Percentiles rank a stretch among this genome's conserved stretches.
phyloP scores from a whole-genome alignment of 2,888 invertebrate species.

The Mythimna vitellina region DNA sequence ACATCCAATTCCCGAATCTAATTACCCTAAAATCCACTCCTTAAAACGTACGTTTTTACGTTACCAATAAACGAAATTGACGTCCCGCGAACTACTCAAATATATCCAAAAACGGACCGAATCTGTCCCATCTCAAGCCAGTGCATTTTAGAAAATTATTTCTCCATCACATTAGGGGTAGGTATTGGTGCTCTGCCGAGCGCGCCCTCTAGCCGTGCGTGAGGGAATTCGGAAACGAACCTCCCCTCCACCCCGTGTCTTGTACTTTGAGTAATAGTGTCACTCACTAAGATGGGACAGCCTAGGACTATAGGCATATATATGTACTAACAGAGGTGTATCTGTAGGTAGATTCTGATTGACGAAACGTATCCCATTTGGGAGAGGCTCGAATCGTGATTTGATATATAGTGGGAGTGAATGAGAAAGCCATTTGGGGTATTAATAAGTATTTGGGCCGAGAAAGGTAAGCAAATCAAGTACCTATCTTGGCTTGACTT shows the following conservation, averaged over 20 bases:
- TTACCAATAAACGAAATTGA: slow-evolving; percentile 84
- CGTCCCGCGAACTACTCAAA: slow-evolving; percentile 83
- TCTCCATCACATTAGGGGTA: slow-evolving; percentile 86
- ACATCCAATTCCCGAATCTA: slow-evolving; percentile 21
- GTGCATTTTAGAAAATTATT: slow-evolving; percentile 88
- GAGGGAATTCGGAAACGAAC: slow-evolving; percentile 79
- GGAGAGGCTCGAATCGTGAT: background rate
- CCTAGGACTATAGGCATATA: slow-evolving; percentile 61
- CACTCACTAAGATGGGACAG: slow-evolving; percentile 64
- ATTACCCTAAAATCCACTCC: slow-evolving; percentile 47
- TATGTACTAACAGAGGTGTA: slow-evolving; percentile 13
- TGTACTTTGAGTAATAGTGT: slow-evolving; percentile 72
- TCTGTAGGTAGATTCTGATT: background rate
- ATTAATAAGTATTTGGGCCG: too few relatives aligned
- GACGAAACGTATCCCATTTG: background rate
- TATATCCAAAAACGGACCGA: slow-evolving; percentile 67
- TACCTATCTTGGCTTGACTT: background rate
- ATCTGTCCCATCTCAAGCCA: slow-evolving; percentile 80
- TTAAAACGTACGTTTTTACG: slow-evolving; percentile 51
- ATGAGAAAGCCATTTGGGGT: background rate
- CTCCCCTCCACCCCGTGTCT: slow-evolving; percentile 57
- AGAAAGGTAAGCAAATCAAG: background rate
- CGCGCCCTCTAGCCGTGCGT: slow-evolving; percentile 86
- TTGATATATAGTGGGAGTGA: background rate
- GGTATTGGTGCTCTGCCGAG: slow-evolving; percentile 85